Conservation (phyloP, 2,113 vertebrate genomes). For the Labeo rohita region DNA sequence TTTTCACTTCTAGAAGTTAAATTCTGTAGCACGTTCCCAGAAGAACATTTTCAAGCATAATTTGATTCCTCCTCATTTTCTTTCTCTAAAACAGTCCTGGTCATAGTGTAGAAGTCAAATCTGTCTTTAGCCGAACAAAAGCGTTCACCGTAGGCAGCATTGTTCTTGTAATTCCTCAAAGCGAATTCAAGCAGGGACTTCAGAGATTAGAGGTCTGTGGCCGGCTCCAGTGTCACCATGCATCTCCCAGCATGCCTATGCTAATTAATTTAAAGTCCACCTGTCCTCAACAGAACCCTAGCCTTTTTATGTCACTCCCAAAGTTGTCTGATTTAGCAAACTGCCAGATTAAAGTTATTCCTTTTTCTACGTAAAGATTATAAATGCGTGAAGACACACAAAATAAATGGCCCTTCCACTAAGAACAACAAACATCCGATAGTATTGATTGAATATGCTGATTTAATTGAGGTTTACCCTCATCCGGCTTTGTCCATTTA, state of each 20-base stretch:
- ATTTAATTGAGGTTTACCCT: conserved; percentile 50
- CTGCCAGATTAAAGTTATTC: not conserved
- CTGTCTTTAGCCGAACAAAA: conserved; percentile 18
- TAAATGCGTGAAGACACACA: conserved; percentile 4
- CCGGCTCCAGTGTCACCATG: not conserved
- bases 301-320: not conserved
- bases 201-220: conserved; percentile 8
- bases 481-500: conserved; percentile 40
- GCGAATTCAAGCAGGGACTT: not conserved
- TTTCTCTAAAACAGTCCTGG: not conserved
- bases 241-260: conserved; percentile 18
- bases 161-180: conserved; percentile 11
- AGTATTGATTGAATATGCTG: conserved; percentile 56
- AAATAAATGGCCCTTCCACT: conserved; percentile 27
- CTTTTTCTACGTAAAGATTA: not conserved
- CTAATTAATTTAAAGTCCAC: conserved; percentile 22
- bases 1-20: not conserved
- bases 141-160: not conserved
- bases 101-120: not conserved
- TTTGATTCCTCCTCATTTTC: not conserved
- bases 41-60: not conserved
- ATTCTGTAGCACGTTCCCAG: not conserved
- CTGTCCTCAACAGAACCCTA: not conserved
- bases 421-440: conserved; percentile 39
- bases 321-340: not conserved